These are phyloP conservation scores for Caenorhabditis macrosperma DNA, from an alignment of 2,888 invertebrate species.

Conservation along the genomic window DNA sequence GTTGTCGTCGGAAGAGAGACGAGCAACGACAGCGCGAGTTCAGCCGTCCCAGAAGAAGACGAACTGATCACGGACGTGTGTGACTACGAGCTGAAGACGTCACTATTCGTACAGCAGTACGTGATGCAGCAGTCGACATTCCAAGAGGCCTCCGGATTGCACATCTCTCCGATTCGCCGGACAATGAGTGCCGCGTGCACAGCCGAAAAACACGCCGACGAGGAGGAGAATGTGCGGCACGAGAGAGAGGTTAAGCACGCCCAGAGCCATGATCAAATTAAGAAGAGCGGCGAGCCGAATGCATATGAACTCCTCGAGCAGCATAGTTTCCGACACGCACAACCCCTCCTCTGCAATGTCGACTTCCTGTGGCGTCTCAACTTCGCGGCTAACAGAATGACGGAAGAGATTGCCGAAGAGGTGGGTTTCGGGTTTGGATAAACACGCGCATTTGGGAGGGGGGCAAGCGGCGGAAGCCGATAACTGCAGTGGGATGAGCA, in stretches of 20 bases:
- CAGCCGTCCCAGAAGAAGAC: slow-evolving; percentile 39
- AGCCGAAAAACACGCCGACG: slow-evolving; percentile 31
- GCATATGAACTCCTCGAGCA: slow-evolving; percentile 69
- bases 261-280: slow-evolving; percentile 63
- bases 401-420: slow-evolving; percentile 77
- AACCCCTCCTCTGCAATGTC: slow-evolving; percentile 69
- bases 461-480: slow-evolving; percentile 7
- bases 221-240: slow-evolving; percentile 23
- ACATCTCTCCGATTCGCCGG: slow-evolving; percentile 54
- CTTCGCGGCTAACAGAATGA: slow-evolving; percentile 77
- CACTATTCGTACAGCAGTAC: slow-evolving; percentile 32
- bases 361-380: slow-evolving; percentile 77
- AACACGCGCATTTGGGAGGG: neutral
- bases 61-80: slow-evolving; percentile 31
- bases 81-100: slow-evolving; percentile 27
- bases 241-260: slow-evolving; percentile 56
- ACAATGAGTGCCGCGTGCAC: slow-evolving; percentile 57
- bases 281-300: slow-evolving; percentile 57
- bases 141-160: slow-evolving; percentile 37
- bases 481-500: slow-evolving; percentile 33
- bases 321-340: slow-evolving; percentile 67
- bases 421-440: slow-evolving; percentile 32
- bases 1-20: no score
- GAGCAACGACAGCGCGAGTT: slow-evolving; percentile 21
- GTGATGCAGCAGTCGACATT: slow-evolving; percentile 45